Evolutionary conservation across 2,888 invertebrate species (phyloP), one percentile per base, ranked within the genome.

Genomic region (Atethmia centrago): DNA sequence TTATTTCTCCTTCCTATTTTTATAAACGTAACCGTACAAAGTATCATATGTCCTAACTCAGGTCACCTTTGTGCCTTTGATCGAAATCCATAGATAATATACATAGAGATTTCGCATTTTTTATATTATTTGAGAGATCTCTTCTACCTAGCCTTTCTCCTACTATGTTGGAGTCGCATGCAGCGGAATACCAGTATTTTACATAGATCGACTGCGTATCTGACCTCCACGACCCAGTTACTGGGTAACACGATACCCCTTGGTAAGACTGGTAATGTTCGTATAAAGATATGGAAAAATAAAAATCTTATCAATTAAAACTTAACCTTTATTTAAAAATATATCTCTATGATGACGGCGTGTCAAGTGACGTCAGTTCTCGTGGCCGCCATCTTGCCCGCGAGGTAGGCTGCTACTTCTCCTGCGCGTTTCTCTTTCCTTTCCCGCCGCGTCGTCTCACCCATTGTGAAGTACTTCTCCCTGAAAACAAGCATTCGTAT

Each of bases 401-500:
- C 79, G 10, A 89, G 87, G 69, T 92, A 91, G 2, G 92, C 91
- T 8, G 93, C 93, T 5, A 94, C 81, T 67, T 94, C 94, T 55
- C 91, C 93, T 0, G 94, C 94, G 74, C 89, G 90, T 76, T 88
- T 92, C 83, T 94, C 94, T 77, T 93, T 94, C 70, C 97, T 96
- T 85, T 98, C 98, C 71, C 96, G 96, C 1, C 98, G 95, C 0
- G 97, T 97, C 88, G 97, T 97, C 71, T 98, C 97, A 1, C 97
- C 96, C 40, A 97, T 95, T 65, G 97, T 96, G 88, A 98, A 98
- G 92, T 98, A 98, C 85, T 98, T 98, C 75, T 97, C 97, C 77
- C 97, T 96, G 89, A 16, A 90, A 89, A 79, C 16, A 64, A 58
- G n/a, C 12, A 31, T 49, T n/a, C 14, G 19, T 19, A 42, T 45